These are phyloP conservation scores for Ophiodon elongatus DNA, from an alignment of 2,113 vertebrate species.

Conservation along the genomic window DNA sequence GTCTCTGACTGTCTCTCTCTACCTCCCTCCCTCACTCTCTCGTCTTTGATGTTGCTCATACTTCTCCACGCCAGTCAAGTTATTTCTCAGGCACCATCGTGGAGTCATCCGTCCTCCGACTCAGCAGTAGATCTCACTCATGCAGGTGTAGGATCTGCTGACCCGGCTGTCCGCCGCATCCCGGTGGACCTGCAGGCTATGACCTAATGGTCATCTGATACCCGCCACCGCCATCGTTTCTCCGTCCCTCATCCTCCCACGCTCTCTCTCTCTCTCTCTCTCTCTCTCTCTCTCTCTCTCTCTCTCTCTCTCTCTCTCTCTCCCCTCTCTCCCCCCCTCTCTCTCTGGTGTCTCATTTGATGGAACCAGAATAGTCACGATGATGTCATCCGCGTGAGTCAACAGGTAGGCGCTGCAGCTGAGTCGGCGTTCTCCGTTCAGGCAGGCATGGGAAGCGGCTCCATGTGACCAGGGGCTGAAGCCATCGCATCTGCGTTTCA, in stretches of 20 bases:
- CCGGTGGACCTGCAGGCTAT: slow-evolving; percentile 59
- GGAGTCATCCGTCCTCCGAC: slow-evolving; percentile 67
- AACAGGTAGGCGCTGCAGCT: slow-evolving; percentile 76
- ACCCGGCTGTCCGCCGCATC: slow-evolving; percentile 60
- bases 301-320: slow-evolving; percentile 26
- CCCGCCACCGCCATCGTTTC: slow-evolving; percentile 22
- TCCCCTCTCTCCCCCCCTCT: slow-evolving; percentile 4
- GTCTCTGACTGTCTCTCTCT: not conserved
- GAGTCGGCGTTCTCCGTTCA: slow-evolving; percentile 60
- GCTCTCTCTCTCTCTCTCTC: slow-evolving; percentile 4
- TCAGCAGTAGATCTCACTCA: slow-evolving; percentile 68
- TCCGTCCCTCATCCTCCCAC: slow-evolving; percentile 3
- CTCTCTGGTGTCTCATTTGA: slow-evolving; percentile 30
- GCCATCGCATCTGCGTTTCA: slow-evolving; percentile 61
- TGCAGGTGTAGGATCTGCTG: slow-evolving; percentile 79
- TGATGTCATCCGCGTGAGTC: slow-evolving; percentile 78
- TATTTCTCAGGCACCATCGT: slow-evolving; percentile 53
- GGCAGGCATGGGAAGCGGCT: slow-evolving; percentile 43
- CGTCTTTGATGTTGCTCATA: slow-evolving; percentile 65
- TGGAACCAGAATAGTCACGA: slow-evolving; percentile 68
- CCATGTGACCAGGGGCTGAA: slow-evolving; percentile 62
- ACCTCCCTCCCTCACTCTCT: slow-evolving; percentile 21
- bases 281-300: slow-evolving; percentile 22
- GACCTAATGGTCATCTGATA: slow-evolving; percentile 77
- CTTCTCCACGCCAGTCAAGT: slow-evolving; percentile 49